Evolutionary conservation across 2,888 invertebrate genomes (phyloP).

Genomic region (Idaea dimidiata): DNA sequence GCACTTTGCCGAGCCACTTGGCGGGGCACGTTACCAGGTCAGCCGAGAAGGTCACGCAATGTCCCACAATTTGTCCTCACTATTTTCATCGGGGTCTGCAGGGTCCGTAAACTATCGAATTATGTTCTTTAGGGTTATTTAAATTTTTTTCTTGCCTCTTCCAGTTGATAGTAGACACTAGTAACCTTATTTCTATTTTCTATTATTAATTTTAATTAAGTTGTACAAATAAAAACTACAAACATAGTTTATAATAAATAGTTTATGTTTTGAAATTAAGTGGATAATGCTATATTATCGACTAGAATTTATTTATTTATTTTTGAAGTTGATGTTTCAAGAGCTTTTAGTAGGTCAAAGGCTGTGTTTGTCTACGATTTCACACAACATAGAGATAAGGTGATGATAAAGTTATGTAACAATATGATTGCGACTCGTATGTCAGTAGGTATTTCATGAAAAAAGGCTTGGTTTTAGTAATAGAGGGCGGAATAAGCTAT

Average conservation of each 20-base stretch:
- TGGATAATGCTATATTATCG: no score
- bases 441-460: not conserved
- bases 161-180: not conserved
- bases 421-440: not conserved
- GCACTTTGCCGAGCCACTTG: not conserved
- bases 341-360: no score
- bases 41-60: not conserved
- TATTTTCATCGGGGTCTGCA: not conserved
- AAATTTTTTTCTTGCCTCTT: not conserved
- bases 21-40: not conserved
- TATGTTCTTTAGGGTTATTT: not conserved
- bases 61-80: conserved; percentile 1
- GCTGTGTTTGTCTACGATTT: not conserved
- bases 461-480: not conserved
- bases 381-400: not conserved
- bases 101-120: not conserved
- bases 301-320: no score
- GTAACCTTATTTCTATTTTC: not conserved
- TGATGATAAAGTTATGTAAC: not conserved
- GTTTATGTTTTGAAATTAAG: no score
- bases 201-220: no score
- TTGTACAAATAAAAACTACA: no score
- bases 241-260: no score
- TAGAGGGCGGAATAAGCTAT: not conserved
- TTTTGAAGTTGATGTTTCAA: no score